Percentiles rank a stretch among this genome's conserved stretches.
These are phyloP conservation scores for Homalodisca vitripennis DNA, from an alignment of 1,140 invertebrate species.

Conservation along the genomic window DNA sequence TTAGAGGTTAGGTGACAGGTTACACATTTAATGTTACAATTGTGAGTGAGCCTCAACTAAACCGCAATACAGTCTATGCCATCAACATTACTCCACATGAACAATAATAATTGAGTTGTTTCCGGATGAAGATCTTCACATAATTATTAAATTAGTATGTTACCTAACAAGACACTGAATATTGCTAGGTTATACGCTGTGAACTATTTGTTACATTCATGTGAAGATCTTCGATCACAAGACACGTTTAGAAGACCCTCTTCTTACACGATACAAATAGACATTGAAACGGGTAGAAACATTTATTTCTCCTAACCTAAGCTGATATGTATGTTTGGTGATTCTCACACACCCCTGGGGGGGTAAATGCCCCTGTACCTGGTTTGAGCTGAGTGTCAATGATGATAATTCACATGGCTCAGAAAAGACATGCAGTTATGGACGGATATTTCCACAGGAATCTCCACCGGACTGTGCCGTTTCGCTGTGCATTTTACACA, in stretches of 20 bases:
- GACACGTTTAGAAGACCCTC: constrained; percentile 24
- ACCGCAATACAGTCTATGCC: constrained; percentile 4
- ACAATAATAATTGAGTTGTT: constrained; percentile 28
- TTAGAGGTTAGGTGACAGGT: too few relatives aligned
- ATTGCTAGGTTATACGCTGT: constrained; percentile 29
- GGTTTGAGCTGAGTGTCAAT: constrained; percentile 39
- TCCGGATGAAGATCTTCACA: constrained; percentile 24
- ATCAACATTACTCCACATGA: constrained; percentile 24
- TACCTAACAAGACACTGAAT: constrained; percentile 33
- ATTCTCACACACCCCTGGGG: constrained; percentile 34
- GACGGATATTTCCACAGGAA: constrained; percentile 40
- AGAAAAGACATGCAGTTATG: constrained; percentile 38
- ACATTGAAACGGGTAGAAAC: constrained; percentile 39
- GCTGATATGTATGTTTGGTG: constrained; percentile 39
- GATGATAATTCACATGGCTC: constrained; percentile 33
- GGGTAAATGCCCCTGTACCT: constrained; percentile 38
- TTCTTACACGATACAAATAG: constrained; percentile 32
- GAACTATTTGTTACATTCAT: not conserved
- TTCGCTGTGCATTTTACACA: constrained; percentile 15
- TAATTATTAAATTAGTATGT: constrained; percentile 12
- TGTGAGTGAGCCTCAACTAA: not conserved
- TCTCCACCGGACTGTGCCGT: constrained; percentile 18
- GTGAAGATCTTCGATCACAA: constrained; percentile 9
- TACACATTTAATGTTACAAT: constrained; percentile 20
- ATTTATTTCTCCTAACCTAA: constrained; percentile 39